Base-by-base conservation (phyloP, 1,140 invertebrate species). In the Anoplophora glabripennis region DNA sequence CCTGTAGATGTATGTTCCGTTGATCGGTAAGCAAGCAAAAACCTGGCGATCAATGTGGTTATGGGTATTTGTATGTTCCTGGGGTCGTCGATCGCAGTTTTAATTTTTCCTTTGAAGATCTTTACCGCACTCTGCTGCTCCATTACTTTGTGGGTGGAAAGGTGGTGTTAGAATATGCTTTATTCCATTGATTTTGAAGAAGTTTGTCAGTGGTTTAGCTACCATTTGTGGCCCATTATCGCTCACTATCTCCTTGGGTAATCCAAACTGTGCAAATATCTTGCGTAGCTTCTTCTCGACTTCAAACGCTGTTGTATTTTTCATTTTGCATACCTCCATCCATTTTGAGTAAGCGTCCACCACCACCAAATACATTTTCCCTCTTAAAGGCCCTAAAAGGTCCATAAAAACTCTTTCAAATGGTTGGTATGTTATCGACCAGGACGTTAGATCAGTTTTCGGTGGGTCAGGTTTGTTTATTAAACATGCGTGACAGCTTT, bases 361-460 rank as follows among this genome's bases (percentile, higher is more conserved):
- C n/a, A 73, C 8, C 14, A 73, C 61, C 8, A 73, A 34, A 60
- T 61, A 72, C 34, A 57, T 56, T 48, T 51, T 53, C 37, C 46
- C 37, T 28, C 21, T 45, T 12, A 61, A 42, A 12, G 68, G 70
- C 1, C 68, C 68, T 1, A 66, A 53, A 59, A 66, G 73, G 60
- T 76, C 72, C 1, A 69, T 52, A 49, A 74, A 66, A 4, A 76
- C 42, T 47, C 69, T 48, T 7, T 65, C 36, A 37, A 53, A 65
- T 44, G 37, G 49, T 17, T 37, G 21, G 12, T 14, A 34, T 14
- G 58, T 12, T 4, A 44, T 1, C 9, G 54, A 12, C 58, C 51
- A 54, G 10, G 38, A 28, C 37, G 11, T 12, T 45, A 45, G 4
- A 4, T 11, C 42, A 18, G 10, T 21, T 21, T 45, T 12, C 2